Evolutionary conservation across 2,888 invertebrate genomes (phyloP), one percentile per base, ranked within the genome.

Genomic region (Leucozona laternaria): DNA sequence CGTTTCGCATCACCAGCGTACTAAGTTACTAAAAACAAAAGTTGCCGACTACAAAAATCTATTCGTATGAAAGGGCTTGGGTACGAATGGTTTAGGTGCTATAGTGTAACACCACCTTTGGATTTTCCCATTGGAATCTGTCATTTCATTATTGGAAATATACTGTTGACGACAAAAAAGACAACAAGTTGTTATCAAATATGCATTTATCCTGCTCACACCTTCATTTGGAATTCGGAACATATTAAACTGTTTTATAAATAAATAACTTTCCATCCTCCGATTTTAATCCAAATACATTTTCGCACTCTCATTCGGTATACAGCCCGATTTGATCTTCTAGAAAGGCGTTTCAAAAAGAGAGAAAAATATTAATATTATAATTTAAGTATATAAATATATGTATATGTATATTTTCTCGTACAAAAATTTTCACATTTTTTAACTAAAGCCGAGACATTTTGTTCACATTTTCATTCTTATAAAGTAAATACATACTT

Each of bases 201-300:
- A 48, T 11, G 1, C 7, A 15, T 57, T 8, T 25, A n/a, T 57
- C 68, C 43, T 17, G 2, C 31, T 77, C 60, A 6, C 72, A 57
- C 80, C 25, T 15, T 8, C 60, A n/a, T 17, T 11, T 62, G 28
- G 3, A 66, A 62, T 78, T 64, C 37, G 40, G 68, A 85, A 62
- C 71, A 20, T 64, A 66, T 79, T 62, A 73, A 72, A 72, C 45
- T 68, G 72, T 85, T 78, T 80, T 85, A 85, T 85, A 85, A 85
- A 85, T 85, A 85, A 85, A 85, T 80, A 80, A 80, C 85, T 85
- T 80, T 80, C 85, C 80, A 80, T 85, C 80, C 25, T 70, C 70
- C 73, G 73, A 81, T 80, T 78, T 70, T 37, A 73, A 55, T 79
- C 45, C 84, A 85, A 80, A 80, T 80, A 79, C 68, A 57, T 60